Evolutionary conservation across 64 coral and sea anemone genomes (phyloP).

Genomic region (Montipora sp.): DNA sequence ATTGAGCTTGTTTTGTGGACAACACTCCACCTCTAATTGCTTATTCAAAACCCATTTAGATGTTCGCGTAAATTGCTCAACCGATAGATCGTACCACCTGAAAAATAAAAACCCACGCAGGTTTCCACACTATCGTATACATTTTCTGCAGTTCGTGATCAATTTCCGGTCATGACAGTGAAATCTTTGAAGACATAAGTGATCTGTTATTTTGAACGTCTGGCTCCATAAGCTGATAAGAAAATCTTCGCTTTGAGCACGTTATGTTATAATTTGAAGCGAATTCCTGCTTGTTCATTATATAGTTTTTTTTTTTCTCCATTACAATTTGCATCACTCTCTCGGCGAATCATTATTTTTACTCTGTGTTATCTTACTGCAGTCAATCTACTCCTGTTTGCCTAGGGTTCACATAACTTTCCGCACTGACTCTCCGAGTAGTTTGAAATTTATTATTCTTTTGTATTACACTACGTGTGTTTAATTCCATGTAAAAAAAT

Average conservation of each 20-base stretch:
- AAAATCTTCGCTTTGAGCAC: conserved; percentile 39
- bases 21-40: conserved; percentile 42
- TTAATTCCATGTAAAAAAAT: no score
- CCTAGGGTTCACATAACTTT: no score
- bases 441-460: no score
- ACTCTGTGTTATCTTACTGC: no score
- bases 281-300: neutral
- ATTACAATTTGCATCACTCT: neutral
- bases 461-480: no score
- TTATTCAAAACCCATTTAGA: conserved; percentile 57
- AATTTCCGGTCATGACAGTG: conserved; percentile 39
- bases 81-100: neutral
- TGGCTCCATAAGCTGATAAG: conserved; percentile 43
- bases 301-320: neutral
- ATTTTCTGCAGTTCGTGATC: neutral
- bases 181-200: neutral
- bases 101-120: neutral
- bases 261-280: neutral
- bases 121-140: neutral
- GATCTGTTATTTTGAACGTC: conserved; percentile 46
- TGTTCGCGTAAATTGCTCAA: neutral
- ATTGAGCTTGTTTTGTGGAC: conserved; percentile 38
- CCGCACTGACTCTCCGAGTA: no score
- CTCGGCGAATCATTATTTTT: no score
- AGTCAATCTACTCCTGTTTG: no score